Evolutionary conservation across 2,113 vertebrate genomes (phyloP).

Genomic region (Bos taurus): ARS-UCD2.0 NC_037349.1:20548501-20549000

Average conservation of each 20-base stretch:
- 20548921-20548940: background rate
- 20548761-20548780: background rate
- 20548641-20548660: background rate
- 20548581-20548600: background rate
- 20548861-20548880: background rate
- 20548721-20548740: background rate
- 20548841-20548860: background rate
- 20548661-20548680: background rate
- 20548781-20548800: background rate
- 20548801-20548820: background rate
- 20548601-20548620: background rate
- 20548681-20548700: background rate
- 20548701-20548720: background rate
- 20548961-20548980: background rate
- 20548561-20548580: slow-evolving; percentile 51
- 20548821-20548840: slow-evolving; percentile 17
- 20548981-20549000: background rate
- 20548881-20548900: background rate
- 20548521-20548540: slow-evolving; percentile 43
- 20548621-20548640: slow-evolving; percentile 3
- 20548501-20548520: slow-evolving; percentile 41
- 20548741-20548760: background rate
- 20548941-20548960: background rate
- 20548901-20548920: background rate
- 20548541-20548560: slow-evolving; percentile 53